Evolutionary conservation across 2,113 vertebrate species (phyloP).

Genomic region (Oryzias curvinotus): DNA sequence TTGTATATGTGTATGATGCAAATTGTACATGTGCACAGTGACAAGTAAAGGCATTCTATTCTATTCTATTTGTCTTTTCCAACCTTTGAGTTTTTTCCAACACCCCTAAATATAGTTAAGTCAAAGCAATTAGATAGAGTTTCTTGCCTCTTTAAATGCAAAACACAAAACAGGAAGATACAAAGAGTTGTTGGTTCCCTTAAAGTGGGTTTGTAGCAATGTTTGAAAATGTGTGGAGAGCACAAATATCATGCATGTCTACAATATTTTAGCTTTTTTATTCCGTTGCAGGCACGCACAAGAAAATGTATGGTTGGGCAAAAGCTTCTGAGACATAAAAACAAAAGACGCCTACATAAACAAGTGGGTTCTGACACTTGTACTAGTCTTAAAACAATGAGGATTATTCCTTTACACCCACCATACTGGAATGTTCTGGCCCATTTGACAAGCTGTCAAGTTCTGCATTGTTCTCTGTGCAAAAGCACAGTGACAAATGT

Average conservation of each 20-base stretch:
- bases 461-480: constrained; percentile 56
- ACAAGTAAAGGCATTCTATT: too few relatives aligned
- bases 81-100: too few relatives aligned
- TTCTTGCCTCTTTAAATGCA: constrained; percentile 9
- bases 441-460: constrained; percentile 71
- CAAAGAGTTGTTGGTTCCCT: constrained; percentile 20
- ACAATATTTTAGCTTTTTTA: background rate
- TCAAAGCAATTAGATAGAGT: too few relatives aligned
- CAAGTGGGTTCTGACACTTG: constrained; percentile 68
- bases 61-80: too few relatives aligned
- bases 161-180: constrained; percentile 6
- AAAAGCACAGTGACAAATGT: constrained; percentile 51
- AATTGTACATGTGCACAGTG: too few relatives aligned
- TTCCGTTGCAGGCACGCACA: background rate
- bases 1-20: too few relatives aligned
- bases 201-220: constrained; percentile 3
- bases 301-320: constrained; percentile 32
- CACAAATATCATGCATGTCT: background rate
- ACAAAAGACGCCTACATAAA: constrained; percentile 62
- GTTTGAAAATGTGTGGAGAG: constrained; percentile 13
- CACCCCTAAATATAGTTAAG: too few relatives aligned
- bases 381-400: constrained; percentile 67
- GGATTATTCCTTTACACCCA: constrained; percentile 68
- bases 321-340: constrained; percentile 44
- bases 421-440: constrained; percentile 62